A percentile compares a stretch with the other conserved stretches of the same genome.
phyloP scores from a whole-genome alignment of 2,888 invertebrate species.

The Dicyrtomina minuta region DNA sequence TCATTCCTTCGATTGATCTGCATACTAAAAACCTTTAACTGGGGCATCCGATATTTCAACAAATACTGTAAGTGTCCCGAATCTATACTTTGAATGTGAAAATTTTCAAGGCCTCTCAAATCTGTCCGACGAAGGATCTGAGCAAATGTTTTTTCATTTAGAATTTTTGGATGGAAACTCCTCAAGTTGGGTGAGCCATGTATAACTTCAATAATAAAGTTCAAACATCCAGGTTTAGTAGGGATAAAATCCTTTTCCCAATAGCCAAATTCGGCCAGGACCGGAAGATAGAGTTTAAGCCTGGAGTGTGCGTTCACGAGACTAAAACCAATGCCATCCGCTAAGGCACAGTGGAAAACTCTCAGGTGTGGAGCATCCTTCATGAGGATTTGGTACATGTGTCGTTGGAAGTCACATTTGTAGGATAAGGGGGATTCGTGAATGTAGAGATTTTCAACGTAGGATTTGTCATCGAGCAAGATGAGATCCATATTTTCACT shows the following conservation, averaged over 20 bases:
- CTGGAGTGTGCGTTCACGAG: not conserved
- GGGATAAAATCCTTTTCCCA: slow-evolving; percentile 12
- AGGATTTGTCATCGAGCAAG: not conserved
- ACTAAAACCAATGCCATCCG: not conserved
- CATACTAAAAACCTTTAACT: slow-evolving; percentile 1
- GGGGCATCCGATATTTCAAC: not conserved
- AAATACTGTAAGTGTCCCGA: not conserved
- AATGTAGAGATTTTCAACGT: not conserved
- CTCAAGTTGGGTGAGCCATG: slow-evolving; percentile 10
- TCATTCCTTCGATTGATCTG: not conserved
- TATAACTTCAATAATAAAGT: slow-evolving; percentile 11
- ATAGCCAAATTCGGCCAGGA: slow-evolving; percentile 18
- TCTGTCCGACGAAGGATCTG: no score
- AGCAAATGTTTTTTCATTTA: slow-evolving; percentile 1
- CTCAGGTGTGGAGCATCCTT: not conserved
- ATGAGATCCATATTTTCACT: slow-evolving; percentile 9
- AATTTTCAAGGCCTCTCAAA: no score
- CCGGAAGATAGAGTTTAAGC: slow-evolving; percentile 1
- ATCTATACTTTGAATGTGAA: no score
- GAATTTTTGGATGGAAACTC: slow-evolving; percentile 22
- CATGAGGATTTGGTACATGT: slow-evolving; percentile 12
- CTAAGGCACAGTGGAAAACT: slow-evolving; percentile 8
- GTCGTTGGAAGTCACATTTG: slow-evolving; percentile 1
- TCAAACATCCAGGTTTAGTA: slow-evolving; percentile 1
- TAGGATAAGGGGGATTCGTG: slow-evolving; percentile 2